phyloP scores from a whole-genome alignment of 2,888 invertebrate species.

The Horisme vitalbata region DNA sequence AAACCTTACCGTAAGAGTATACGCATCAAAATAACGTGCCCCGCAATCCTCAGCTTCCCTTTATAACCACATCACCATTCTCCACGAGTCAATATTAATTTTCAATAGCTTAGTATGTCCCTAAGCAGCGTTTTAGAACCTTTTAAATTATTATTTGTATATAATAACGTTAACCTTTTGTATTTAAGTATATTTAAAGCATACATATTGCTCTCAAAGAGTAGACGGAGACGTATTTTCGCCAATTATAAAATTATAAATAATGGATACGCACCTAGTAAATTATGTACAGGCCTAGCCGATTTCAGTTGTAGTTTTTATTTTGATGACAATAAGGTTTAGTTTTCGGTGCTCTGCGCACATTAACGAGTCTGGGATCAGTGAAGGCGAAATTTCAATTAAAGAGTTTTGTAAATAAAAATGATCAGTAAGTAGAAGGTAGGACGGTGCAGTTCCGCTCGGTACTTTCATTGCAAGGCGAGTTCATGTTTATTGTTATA shows the following conservation, averaged over 20 bases:
- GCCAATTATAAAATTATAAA: conserved; percentile 41
- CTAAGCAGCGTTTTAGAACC: conserved; percentile 28
- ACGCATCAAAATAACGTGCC: conserved; percentile 3
- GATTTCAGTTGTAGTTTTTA: conserved; percentile 34
- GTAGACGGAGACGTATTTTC: conserved; percentile 47
- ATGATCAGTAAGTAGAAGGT: conserved; percentile 43
- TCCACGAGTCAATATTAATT: conserved; percentile 18
- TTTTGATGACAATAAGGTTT: conserved; percentile 44
- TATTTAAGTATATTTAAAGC: conserved; percentile 65
- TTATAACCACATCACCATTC: conserved; percentile 8
- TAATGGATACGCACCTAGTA: conserved; percentile 42
- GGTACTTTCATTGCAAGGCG: conserved; percentile 61
- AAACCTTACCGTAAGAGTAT: conserved; percentile 1
- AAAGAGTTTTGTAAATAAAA: conserved; percentile 50
- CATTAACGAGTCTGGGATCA: conserved; percentile 28
- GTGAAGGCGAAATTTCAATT: conserved; percentile 28
- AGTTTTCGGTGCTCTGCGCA: conserved; percentile 33
- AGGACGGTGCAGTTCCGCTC: conserved; percentile 49
- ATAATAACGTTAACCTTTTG: conserved; percentile 70
- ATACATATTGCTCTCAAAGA: conserved; percentile 58
- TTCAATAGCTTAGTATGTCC: conserved; percentile 19
- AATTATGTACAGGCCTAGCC: conserved; percentile 63
- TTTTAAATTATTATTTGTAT: conserved; percentile 76
- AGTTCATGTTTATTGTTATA: conserved; percentile 61
- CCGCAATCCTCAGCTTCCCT: conserved; percentile 8